A percentile compares a stretch with the other conserved stretches of the same genome.
phyloP scores from a whole-genome alignment of 2,888 invertebrate genomes.

The Miltochrista miniata region DNA sequence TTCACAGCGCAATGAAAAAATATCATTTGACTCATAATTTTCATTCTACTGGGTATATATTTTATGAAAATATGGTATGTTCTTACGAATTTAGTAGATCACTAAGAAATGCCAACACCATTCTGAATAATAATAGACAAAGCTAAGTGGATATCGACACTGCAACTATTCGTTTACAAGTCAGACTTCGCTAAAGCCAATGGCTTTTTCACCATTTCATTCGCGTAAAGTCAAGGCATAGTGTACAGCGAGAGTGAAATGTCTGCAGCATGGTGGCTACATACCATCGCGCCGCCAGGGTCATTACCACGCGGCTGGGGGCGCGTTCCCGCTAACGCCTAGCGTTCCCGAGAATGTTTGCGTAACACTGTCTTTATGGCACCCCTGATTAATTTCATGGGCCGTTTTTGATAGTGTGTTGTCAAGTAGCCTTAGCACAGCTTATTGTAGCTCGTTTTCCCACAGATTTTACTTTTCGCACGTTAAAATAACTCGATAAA shows the following conservation, averaged over 20 bases:
- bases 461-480: too few species aligned
- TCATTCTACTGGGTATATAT: too few species aligned
- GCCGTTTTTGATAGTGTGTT: conserved; percentile 42
- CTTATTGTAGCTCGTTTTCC: too few species aligned
- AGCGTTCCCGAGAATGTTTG: conserved; percentile 48
- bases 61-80: too few species aligned
- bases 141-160: too few species aligned
- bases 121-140: too few species aligned
- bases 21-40: not conserved
- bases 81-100: too few species aligned
- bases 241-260: not conserved
- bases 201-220: not conserved
- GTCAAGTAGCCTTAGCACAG: conserved; percentile 11
- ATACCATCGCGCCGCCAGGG: conserved; percentile 50
- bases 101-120: too few species aligned
- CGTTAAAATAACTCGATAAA: too few species aligned
- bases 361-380: conserved; percentile 52
- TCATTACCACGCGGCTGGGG: conserved; percentile 62
- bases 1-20: not conserved
- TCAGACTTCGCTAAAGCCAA: not conserved
- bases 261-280: conserved; percentile 28
- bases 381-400: conserved; percentile 47
- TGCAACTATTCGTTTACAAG: too few species aligned
- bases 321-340: conserved; percentile 46
- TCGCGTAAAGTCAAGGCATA: not conserved